Evolutionary conservation across 2,797 vertebrate genomes (phyloP).

Genomic region (Poecilia gillii): DNA sequence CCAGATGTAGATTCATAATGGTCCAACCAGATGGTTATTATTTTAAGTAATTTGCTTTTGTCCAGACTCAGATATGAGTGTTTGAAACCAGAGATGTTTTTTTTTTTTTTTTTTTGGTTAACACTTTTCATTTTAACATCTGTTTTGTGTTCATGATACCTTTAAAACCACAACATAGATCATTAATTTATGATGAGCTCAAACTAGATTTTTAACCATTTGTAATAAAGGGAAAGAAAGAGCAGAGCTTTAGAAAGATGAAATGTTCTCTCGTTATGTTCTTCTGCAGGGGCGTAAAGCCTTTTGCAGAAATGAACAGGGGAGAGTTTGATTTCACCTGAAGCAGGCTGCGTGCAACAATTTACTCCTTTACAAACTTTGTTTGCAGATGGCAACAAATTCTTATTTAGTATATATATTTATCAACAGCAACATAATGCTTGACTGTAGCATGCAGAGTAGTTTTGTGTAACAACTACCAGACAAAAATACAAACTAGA

Average conservation of each 20-base stretch:
- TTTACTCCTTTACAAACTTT: not conserved
- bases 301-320: not conserved
- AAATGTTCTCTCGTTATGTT: not conserved
- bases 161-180: conserved; percentile 2
- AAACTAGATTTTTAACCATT: not conserved
- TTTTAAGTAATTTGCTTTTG: conserved; percentile 3
- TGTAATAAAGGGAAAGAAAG: not conserved
- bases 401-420: not conserved
- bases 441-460: not conserved
- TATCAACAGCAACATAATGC: not conserved
- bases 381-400: not conserved
- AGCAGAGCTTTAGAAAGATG: not conserved
- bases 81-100: conserved; percentile 5
- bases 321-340: not conserved
- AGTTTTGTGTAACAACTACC: not conserved
- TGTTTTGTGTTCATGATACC: not conserved
- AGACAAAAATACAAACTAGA: not conserved
- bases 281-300: not conserved
- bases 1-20: conserved; percentile 10
- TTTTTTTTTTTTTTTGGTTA: not conserved
- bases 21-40: conserved; percentile 3
- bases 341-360: not conserved
- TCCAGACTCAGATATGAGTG: not conserved
- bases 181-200: not conserved
- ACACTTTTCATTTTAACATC: not conserved